These are phyloP conservation scores for Momotus momota DNA, from an alignment of 2,797 vertebrate species.

Conservation along the genomic window DNA sequence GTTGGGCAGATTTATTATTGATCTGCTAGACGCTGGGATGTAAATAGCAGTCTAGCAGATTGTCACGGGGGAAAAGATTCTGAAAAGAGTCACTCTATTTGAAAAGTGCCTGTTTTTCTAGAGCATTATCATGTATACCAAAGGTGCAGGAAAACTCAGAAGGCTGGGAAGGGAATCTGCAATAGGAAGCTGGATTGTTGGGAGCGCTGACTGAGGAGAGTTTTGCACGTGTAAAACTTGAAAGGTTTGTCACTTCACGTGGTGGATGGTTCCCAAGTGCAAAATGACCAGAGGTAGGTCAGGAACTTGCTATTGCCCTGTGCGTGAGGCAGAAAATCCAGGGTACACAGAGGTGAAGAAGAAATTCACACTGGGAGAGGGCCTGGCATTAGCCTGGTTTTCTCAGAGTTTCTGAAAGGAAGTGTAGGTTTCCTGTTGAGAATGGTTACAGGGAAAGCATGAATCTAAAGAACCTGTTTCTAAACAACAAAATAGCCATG, in stretches of 20 bases:
- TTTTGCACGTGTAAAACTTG: not conserved
- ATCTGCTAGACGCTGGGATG: not conserved
- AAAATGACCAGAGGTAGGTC: not conserved
- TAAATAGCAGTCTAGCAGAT: not conserved
- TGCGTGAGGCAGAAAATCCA: not conserved
- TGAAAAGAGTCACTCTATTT: not conserved
- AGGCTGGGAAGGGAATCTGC: not conserved
- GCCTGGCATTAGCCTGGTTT: not conserved
- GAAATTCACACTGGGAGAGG: not conserved
- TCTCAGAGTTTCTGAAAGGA: not conserved
- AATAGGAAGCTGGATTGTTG: not conserved
- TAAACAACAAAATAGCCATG: not conserved
- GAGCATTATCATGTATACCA: not conserved
- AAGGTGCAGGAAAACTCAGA: not conserved
- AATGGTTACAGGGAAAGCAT: too few species aligned
- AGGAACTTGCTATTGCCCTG: accelerated
- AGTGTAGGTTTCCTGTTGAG: not conserved
- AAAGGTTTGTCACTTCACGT: accelerated
- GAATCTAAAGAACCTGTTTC: not conserved
- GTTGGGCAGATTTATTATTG: not conserved
- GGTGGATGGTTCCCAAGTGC: not conserved
- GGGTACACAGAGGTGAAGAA: too few species aligned
- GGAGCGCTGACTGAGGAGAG: accelerated
- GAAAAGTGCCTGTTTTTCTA: not conserved
- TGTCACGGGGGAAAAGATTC: not conserved